Conservation (phyloP, 2,113 vertebrate genomes). For the Chamaetylas fuelleborni region DNA sequence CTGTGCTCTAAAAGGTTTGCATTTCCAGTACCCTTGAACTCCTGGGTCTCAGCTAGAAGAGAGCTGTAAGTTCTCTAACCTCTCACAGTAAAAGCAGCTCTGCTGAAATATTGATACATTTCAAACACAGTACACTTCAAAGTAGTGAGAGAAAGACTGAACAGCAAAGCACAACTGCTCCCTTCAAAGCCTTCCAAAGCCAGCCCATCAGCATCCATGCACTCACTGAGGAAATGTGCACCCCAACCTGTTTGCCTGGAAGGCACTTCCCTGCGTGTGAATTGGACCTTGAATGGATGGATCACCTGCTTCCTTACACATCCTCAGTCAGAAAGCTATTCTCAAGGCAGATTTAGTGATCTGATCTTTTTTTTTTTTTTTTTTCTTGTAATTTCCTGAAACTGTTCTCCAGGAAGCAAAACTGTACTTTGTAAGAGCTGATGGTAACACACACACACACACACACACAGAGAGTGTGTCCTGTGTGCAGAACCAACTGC, state of each 20-base stretch:
- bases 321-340: neutral
- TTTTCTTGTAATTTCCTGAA: neutral
- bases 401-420: neutral
- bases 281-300: neutral
- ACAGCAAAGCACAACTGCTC: neutral
- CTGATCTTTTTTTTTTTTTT: neutral
- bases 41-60: neutral
- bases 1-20: neutral
- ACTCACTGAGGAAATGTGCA: neutral
- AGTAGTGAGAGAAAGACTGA: neutral
- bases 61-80: neutral
- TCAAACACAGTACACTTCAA: neutral
- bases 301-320: neutral
- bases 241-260: neutral
- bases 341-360: neutral
- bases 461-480: neutral
- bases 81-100: neutral
- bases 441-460: neutral
- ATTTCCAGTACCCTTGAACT: neutral
- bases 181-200: neutral
- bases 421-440: neutral
- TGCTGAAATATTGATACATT: neutral
- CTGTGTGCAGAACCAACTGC: neutral
- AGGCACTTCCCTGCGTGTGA: neutral
- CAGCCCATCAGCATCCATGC: too few relatives aligned